phyloP scores from a whole-genome alignment of 2,797 vertebrate species.

The Pseudochaenichthys georgianus region DNA sequence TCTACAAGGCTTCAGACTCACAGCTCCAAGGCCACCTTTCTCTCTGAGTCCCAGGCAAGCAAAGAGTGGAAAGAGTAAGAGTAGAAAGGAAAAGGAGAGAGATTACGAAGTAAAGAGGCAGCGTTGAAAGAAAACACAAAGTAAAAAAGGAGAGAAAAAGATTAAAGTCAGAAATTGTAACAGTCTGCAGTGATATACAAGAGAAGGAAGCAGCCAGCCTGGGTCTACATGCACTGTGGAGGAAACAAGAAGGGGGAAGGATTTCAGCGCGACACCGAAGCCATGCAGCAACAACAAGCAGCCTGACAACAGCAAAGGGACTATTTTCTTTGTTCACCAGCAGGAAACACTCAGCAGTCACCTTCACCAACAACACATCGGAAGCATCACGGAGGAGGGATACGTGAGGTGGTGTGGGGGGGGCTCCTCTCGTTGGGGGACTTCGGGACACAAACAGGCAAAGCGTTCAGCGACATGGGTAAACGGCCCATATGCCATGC shows the following conservation, averaged over 20 bases:
- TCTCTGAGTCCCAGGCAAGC: conserved; percentile 85
- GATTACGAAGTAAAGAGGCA: conserved; percentile 34
- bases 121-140: conserved; percentile 5
- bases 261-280: conserved; percentile 62
- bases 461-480: conserved; percentile 22
- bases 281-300: conserved; percentile 75
- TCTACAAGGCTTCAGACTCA: conserved; percentile 91
- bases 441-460: conserved; percentile 30
- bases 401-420: neutral
- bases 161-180: conserved; percentile 45
- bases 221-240: conserved; percentile 62
- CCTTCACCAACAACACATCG: conserved; percentile 20
- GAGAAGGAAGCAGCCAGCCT: conserved; percentile 41
- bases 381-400: conserved; percentile 24
- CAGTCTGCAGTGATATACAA: conserved; percentile 35
- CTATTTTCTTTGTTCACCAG: conserved; percentile 1
- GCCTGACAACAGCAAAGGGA: conserved; percentile 21
- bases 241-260: conserved; percentile 37
- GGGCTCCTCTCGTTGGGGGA: conserved; percentile 24
- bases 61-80: conserved; percentile 51
- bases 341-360: conserved; percentile 24
- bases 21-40: conserved; percentile 95
- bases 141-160: conserved; percentile 16
- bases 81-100: conserved; percentile 19
- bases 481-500: conserved; percentile 68